These are phyloP conservation scores for Papilio machaon DNA, from an alignment of 1,140 invertebrate genomes.

Conservation along the genomic window DNA sequence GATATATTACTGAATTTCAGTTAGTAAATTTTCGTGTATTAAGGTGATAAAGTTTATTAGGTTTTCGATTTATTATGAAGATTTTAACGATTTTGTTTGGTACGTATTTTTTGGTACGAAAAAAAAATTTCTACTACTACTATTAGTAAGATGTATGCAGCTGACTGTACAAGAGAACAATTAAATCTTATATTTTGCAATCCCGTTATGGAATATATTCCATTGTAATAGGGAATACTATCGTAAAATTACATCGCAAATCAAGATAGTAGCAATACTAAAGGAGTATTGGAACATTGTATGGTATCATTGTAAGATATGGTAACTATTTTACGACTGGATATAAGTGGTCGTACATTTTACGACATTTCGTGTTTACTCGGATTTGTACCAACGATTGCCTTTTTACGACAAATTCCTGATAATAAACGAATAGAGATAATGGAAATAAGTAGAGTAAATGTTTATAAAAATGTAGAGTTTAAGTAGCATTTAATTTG, in stretches of 20 bases:
- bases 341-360: slow-evolving; percentile 24
- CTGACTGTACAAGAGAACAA: too few species aligned
- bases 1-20: background rate
- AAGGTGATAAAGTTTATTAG: too few species aligned
- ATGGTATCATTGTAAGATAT: background rate
- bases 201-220: background rate
- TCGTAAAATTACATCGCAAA: slow-evolving; percentile 25
- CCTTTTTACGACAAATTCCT: background rate
- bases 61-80: too few species aligned
- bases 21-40: too few species aligned
- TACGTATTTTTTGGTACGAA: too few species aligned
- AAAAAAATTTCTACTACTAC: too few species aligned
- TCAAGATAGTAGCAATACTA: slow-evolving; percentile 1
- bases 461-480: too few species aligned
- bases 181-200: background rate
- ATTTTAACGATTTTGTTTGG: background rate
- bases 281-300: background rate
- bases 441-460: background rate
- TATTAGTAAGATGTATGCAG: too few species aligned
- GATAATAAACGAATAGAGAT: background rate
- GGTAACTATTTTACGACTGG: slow-evolving; percentile 17
- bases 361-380: slow-evolving; percentile 27
- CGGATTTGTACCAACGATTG: background rate
- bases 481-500: too few species aligned
- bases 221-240: background rate